Conservation (phyloP, 2,113 vertebrate genomes). For the Ramphastos sulfuratus region DNA sequence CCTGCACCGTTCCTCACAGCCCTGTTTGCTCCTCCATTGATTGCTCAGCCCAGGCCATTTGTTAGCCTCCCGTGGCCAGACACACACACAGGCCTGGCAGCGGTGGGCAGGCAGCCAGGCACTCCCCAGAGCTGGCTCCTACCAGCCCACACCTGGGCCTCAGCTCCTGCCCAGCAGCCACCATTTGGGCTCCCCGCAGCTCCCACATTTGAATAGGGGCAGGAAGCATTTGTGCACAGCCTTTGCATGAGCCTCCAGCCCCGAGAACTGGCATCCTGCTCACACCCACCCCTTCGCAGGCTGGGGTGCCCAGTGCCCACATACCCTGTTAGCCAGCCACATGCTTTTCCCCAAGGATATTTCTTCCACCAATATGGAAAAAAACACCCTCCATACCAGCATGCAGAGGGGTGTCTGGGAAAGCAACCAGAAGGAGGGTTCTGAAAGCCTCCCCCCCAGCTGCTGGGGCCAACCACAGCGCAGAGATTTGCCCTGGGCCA, state of each 20-base stretch:
- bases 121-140: background rate
- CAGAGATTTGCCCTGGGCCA: fast-evolving
- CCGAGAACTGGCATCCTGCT: fast-evolving
- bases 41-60: background rate
- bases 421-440: fast-evolving
- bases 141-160: background rate
- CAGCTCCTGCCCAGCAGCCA: background rate
- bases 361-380: fast-evolving
- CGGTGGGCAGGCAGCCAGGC: background rate
- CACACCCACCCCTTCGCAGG: fast-evolving
- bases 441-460: fast-evolving
- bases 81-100: background rate
- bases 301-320: fast-evolving
- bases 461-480: fast-evolving
- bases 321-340: fast-evolving
- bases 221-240: fast-evolving
- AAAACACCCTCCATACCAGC: fast-evolving
- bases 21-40: fast-evolving
- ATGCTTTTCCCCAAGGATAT: fast-evolving
- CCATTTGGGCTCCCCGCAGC: fast-evolving
- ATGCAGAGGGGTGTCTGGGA: fast-evolving
- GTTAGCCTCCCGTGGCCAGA: background rate
- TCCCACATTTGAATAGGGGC: fast-evolving
- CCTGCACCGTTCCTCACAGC: fast-evolving
- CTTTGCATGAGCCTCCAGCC: fast-evolving